Conservation (phyloP, 2,888 invertebrate genomes). For the Pterostichus madidus region DNA sequence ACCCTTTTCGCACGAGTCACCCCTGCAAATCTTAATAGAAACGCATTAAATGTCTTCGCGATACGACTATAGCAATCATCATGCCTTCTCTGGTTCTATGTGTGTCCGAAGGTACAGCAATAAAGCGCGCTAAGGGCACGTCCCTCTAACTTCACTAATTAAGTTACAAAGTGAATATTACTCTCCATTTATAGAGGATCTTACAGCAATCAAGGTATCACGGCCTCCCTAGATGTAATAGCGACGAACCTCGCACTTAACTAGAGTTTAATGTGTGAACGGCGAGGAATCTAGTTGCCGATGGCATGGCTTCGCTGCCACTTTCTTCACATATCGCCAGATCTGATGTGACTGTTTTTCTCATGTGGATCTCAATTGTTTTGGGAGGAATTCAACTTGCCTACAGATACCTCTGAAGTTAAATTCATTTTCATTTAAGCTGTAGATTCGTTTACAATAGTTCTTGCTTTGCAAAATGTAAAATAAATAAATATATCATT, state of each 20-base stretch:
- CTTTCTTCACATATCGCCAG: not conserved
- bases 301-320: not conserved
- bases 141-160: conserved; percentile 63
- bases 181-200: conserved; percentile 67
- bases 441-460: no score
- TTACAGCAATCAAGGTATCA: conserved; percentile 66
- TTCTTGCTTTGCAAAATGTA: no score
- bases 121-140: conserved; percentile 58
- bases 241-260: conserved; percentile 43
- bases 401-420: not conserved
- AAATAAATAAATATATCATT: no score
- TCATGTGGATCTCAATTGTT: not conserved
- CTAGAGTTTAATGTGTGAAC: conserved; percentile 61
- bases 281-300: conserved; percentile 12
- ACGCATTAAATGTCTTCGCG: conserved; percentile 52
- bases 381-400: not conserved
- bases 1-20: not conserved
- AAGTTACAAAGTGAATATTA: conserved; percentile 68
- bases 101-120: conserved; percentile 46
- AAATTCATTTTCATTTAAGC: no score
- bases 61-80: conserved; percentile 64
- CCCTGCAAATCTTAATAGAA: conserved; percentile 56
- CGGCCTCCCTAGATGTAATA: conserved; percentile 36
- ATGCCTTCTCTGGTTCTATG: conserved; percentile 27
- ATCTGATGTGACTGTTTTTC: conserved; percentile 25